phyloP scores from a whole-genome alignment of 2,888 invertebrate species.

The Acheta domesticus region DNA sequence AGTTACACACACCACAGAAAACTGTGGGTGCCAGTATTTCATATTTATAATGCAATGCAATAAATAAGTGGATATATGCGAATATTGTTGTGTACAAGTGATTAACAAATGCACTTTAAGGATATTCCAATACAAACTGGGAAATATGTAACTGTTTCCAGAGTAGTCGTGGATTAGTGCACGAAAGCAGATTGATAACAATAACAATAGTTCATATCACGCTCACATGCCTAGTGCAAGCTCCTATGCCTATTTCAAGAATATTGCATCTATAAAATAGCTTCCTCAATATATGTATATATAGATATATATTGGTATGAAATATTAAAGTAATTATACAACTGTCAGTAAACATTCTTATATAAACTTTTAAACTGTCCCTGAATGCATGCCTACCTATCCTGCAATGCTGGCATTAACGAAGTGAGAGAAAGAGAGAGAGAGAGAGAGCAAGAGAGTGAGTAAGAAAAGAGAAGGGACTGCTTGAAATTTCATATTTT shows the following conservation, averaged over 20 bases:
- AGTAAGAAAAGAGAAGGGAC: no score
- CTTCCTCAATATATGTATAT: neutral
- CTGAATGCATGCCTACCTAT: neutral
- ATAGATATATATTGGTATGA: neutral
- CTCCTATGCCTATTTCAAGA: neutral
- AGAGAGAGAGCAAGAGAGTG: neutral
- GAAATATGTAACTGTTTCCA: neutral
- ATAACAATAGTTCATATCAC: neutral
- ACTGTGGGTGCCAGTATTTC: neutral
- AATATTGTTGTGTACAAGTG: neutral
- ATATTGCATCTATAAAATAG: constrained; percentile 11
- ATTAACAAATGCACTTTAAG: neutral
- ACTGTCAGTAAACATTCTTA: constrained; percentile 18
- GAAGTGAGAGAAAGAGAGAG: neutral
- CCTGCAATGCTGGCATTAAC: neutral
- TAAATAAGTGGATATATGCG: neutral
- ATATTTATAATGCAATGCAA: neutral
- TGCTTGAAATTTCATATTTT: no score
- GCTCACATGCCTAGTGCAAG: neutral
- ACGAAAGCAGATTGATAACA: neutral
- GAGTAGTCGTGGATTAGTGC: neutral
- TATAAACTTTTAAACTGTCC: constrained; percentile 4
- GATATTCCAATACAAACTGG: neutral
- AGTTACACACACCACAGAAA: neutral
- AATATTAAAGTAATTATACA: neutral